Evolutionary conservation across 2,113 vertebrate genomes (phyloP).

Genomic region (Pterocles gutturalis): DNA sequence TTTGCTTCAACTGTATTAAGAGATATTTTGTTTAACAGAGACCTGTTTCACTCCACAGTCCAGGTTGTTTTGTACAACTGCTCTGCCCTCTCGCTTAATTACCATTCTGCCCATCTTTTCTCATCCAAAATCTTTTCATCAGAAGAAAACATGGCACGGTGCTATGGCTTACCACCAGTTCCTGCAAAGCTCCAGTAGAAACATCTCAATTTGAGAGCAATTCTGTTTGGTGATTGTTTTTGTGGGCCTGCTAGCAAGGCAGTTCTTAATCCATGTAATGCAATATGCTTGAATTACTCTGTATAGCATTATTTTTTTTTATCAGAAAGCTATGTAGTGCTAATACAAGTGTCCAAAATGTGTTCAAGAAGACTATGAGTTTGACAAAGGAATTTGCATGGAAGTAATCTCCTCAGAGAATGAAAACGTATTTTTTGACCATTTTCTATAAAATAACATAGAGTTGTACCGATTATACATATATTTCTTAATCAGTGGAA

Average conservation of each 20-base stretch:
- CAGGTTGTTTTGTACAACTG: not conserved
- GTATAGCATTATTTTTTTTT: not conserved
- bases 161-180: not conserved
- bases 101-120: not conserved
- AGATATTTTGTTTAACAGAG: not conserved
- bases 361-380: not conserved
- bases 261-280: not conserved
- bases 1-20: not conserved
- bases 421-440: not conserved
- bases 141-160: not conserved
- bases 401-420: not conserved
- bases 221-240: not conserved
- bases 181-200: not conserved
- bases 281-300: not conserved
- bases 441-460: not conserved
- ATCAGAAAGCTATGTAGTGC: not conserved
- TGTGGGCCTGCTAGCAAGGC: not conserved
- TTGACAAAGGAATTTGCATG: not conserved
- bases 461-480: not conserved
- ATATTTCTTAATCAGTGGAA: not conserved
- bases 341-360: not conserved
- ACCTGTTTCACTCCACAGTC: not conserved
- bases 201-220: not conserved
- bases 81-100: not conserved
- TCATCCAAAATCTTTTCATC: not conserved